A percentile compares a stretch with the other conserved stretches of the same genome.
phyloP scores from a whole-genome alignment of 2,113 vertebrate genomes.

The Damaliscus lunatus region DNA sequence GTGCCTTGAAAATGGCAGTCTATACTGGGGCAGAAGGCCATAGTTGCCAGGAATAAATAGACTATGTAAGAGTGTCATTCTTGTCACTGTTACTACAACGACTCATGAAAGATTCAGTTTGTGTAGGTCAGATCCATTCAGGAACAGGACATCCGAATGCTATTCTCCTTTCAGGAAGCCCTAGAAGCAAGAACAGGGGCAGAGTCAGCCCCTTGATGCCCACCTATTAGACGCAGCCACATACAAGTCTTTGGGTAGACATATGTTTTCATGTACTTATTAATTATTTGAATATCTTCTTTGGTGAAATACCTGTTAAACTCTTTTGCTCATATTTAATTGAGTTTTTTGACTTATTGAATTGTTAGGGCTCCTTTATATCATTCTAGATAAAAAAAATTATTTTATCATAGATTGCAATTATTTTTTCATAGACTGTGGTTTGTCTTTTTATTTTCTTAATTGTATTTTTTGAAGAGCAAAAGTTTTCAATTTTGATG shows the following conservation, averaged over 20 bases:
- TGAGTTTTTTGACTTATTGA: background rate
- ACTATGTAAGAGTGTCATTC: background rate
- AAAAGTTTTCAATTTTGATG: background rate
- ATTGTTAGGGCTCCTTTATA: background rate
- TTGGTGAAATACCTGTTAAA: background rate
- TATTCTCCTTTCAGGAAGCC: background rate
- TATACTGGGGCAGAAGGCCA: background rate
- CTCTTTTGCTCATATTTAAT: background rate
- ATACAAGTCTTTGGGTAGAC: background rate
- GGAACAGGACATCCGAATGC: background rate
- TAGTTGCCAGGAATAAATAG: background rate
- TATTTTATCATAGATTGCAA: background rate
- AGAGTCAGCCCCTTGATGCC: background rate
- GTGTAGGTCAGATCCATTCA: background rate
- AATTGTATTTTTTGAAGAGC: background rate
- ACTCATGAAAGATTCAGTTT: background rate
- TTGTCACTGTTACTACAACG: background rate
- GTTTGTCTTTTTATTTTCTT: conserved; percentile 4
- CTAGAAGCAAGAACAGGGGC: background rate
- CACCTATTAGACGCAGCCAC: background rate
- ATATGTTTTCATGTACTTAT: background rate
- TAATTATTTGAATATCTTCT: background rate
- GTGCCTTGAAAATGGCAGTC: background rate
- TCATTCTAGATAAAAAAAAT: background rate
- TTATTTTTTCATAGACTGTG: background rate